phyloP scores from a whole-genome alignment of 2,888 invertebrate genomes.

The Sycophila texana region DNA sequence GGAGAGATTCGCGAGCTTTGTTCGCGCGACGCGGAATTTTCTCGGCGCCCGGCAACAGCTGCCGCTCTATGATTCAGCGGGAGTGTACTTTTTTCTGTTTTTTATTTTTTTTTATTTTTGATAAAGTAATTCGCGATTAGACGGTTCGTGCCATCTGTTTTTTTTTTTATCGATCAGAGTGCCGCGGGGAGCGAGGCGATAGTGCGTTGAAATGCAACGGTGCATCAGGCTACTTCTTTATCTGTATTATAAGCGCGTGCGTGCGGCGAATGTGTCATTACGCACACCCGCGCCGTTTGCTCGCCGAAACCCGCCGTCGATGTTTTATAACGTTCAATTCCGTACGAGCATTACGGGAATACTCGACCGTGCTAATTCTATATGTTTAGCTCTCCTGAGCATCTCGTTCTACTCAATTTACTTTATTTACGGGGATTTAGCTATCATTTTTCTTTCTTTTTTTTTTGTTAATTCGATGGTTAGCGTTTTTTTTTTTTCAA shows the following conservation, averaged over 20 bases:
- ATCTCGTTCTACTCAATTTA: too few relatives aligned
- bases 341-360: too few relatives aligned
- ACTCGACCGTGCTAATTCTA: too few relatives aligned
- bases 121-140: background rate
- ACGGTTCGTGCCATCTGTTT: slow-evolving; percentile 2
- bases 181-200: too few relatives aligned
- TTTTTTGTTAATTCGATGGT: background rate
- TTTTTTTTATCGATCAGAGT: slow-evolving; percentile 13
- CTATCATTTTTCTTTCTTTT: background rate
- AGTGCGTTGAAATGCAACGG: too few relatives aligned
- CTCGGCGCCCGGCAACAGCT: background rate
- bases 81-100: background rate
- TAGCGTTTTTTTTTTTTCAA: background rate
- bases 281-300: too few relatives aligned
- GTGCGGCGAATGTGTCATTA: too few relatives aligned
- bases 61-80: background rate
- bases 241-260: too few relatives aligned
- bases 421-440: background rate
- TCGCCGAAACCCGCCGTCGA: too few relatives aligned
- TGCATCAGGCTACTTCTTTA: too few relatives aligned
- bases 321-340: too few relatives aligned
- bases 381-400: too few relatives aligned
- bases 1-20: background rate
- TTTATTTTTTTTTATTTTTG: background rate
- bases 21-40: background rate